A percentile compares a stretch with the other conserved stretches of the same genome.
Evolutionary conservation across 2,113 vertebrate species (phyloP).

Genomic region (Pelvicachromis taeniatus): DNA sequence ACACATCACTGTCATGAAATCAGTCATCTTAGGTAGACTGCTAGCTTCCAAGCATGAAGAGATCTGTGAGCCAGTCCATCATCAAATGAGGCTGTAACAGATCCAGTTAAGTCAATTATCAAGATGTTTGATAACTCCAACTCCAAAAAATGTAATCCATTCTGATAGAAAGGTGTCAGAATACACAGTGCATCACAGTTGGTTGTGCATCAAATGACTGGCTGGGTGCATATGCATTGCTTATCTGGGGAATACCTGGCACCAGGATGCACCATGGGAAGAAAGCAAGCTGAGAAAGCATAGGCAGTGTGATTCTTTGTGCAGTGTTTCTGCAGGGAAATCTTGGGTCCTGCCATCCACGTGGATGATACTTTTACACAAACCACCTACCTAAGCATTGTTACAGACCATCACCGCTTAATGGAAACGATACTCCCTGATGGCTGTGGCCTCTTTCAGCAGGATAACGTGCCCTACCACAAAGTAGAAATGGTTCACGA

Average conservation of each 20-base stretch:
- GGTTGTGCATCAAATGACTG: not conserved
- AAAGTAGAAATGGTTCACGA: not conserved
- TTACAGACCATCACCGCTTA: not conserved
- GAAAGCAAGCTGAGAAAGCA: not conserved
- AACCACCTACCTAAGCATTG: not conserved
- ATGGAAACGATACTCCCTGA: not conserved
- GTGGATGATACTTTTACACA: not conserved
- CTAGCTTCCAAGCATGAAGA: not conserved
- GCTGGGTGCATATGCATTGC: not conserved
- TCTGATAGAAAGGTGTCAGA: not conserved
- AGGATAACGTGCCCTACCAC: not conserved
- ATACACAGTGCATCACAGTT: not conserved
- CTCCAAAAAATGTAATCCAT: not conserved
- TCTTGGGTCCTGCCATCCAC: not conserved
- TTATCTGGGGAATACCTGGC: not conserved
- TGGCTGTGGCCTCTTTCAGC: not conserved
- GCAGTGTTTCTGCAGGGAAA: not conserved
- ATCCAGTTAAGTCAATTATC: not conserved
- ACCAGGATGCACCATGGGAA: not conserved
- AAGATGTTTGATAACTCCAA: not conserved
- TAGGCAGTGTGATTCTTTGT: not conserved
- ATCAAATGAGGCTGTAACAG: not conserved
- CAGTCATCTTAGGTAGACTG: not conserved
- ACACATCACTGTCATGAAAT: not conserved
- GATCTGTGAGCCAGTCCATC: not conserved